Base-by-base conservation (phyloP, 2,113 vertebrate species). In the Anhinga rufa region DNA sequence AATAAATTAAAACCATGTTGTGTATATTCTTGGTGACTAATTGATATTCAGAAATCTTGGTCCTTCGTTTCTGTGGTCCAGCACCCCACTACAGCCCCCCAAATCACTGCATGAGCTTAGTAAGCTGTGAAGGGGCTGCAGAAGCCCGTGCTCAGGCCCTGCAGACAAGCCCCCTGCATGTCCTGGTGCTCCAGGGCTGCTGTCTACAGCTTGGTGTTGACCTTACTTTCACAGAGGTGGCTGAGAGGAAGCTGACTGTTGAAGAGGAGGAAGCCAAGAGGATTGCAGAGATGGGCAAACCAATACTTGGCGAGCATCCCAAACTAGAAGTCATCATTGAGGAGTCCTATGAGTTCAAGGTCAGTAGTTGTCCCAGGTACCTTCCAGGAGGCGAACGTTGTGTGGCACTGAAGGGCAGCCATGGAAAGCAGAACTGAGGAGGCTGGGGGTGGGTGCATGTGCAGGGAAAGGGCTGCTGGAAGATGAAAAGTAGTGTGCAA, bases 261-360 rank as follows among this genome's bases (percentile, higher is more conserved):
- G 99, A 99, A 80, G 99, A 99, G 87, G 99, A 99, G 94, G 99
- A 99, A 95, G 99, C 99, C 90, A 99, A 98, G 97, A 98, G 99
- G 82, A 99, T 99, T 97, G 99, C 99, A 57, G 99, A 99, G 96
- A 99, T 99, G 99, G 99, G 99, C 36, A 99, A 99, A 86, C 99
- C 99, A 10, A 95, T 99, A 75, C 95, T 99, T 61, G 99, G 99
- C 48, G 98, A 99, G 94, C 98, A 99, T 96, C 98, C 99, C 86
- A 99, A 99, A 97, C 97, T 99, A 74, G 99, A 99, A 98, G 98
- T 99, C 94, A 99, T 99, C 97, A 99, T 99, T 83, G 99, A 99
- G 96, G 99, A 99, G 94, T 99, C 99, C 9, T 99, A 99, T 65
- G 99, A 99, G 97, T 99, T 99, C 98, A 99, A 99, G 99, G 99